Evolutionary conservation across 2,888 invertebrate species (phyloP).

Genomic region (Clusia tigrina): DNA sequence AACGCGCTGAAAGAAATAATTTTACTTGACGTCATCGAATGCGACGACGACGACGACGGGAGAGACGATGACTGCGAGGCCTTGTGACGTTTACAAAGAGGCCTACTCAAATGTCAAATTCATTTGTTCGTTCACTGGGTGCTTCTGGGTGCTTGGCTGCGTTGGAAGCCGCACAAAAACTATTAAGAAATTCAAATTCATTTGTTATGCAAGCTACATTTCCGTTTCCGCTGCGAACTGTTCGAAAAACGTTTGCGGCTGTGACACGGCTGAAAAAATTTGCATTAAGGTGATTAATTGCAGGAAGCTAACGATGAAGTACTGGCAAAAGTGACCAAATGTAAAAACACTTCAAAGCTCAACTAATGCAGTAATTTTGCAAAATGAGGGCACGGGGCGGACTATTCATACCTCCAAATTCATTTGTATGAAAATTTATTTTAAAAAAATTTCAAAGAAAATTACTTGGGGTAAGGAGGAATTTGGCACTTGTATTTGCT

Average conservation of each 20-base stretch:
- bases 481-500: no score
- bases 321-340: not conserved
- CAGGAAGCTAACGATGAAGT: conserved; percentile 30
- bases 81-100: conserved; percentile 38
- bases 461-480: no score
- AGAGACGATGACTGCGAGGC: conserved; percentile 29
- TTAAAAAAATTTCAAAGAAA: no score
- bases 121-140: conserved; percentile 25
- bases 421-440: no score
- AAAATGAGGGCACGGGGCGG: no score
- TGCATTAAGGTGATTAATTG: conserved; percentile 57
- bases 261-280: conserved; percentile 41
- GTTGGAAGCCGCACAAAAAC: not conserved
- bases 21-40: conserved; percentile 21
- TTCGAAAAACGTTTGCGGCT: conserved; percentile 13
- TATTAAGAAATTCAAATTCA: conserved; percentile 42
- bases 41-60: not conserved
- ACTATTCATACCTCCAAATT: no score
- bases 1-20: conserved; percentile 16
- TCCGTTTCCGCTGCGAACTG: conserved; percentile 51
- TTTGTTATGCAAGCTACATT: conserved; percentile 60
- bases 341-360: not conserved
- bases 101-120: conserved; percentile 42
- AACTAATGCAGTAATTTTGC: not conserved
- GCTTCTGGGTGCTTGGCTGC: not conserved